phyloP scores from a whole-genome alignment of 2,888 invertebrate genomes.

The Melolontha melolontha region DNA sequence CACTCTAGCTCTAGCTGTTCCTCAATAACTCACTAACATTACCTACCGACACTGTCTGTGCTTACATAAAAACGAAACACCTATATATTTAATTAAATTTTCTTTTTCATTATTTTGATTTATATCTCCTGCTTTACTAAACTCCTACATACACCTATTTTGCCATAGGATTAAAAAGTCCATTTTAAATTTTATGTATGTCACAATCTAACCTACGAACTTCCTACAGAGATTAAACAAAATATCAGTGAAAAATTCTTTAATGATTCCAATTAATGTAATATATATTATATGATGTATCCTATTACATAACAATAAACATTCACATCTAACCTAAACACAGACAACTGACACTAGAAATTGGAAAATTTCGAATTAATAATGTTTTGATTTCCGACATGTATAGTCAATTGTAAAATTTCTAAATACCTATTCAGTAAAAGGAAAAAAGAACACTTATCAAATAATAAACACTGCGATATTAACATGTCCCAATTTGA shows the following conservation, averaged over 20 bases:
- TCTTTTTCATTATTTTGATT: conserved; percentile 7
- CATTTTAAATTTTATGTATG: background rate
- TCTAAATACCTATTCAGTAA: conserved; percentile 17
- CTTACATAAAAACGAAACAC: conserved; percentile 43
- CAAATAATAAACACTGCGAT: conserved; percentile 46
- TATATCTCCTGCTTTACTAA: conserved; percentile 8
- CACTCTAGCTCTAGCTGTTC: conserved; percentile 48
- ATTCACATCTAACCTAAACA: conserved; percentile 48
- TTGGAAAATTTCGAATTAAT: conserved; percentile 39
- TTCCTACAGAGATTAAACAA: conserved; percentile 37
- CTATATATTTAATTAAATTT: conserved; percentile 31
- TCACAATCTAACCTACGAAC: conserved; percentile 24
- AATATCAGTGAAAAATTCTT: conserved; percentile 41
- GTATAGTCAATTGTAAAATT: conserved; percentile 27
- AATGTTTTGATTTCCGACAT: conserved; percentile 36
- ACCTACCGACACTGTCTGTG: conserved; percentile 38
- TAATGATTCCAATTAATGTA: conserved; percentile 47
- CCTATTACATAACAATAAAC: conserved; percentile 44
- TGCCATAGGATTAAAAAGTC: background rate
- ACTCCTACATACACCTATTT: conserved; percentile 16
- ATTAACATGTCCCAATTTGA: conserved; percentile 40
- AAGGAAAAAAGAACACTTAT: conserved; percentile 39
- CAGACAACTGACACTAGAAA: conserved; percentile 44
- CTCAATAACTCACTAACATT: conserved; percentile 46
- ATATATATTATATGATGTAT: conserved; percentile 49